Evolutionary conservation across 2,888 invertebrate genomes (phyloP), one percentile per base, ranked within the genome.

Genomic region (Galeruca laticollis): DNA sequence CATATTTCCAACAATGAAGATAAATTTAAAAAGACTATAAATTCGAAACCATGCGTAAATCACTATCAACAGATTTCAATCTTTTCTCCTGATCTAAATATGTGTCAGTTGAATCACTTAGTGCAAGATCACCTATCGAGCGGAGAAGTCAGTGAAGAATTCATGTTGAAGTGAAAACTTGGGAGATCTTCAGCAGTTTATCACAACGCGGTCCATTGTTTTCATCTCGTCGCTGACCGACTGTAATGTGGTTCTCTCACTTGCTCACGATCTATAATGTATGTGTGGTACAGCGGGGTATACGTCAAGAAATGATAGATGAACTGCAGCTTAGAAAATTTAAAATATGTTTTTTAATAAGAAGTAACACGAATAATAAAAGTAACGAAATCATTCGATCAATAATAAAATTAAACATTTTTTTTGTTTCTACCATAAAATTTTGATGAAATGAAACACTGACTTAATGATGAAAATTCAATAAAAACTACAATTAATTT

Each of bases 141-240:
- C 59, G 64, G 61, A 47, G 18, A 62, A 68, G 37, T 51, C 61
- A 56, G 52, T 57, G 65, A 73, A 68, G 63, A 71, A 73, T 67
- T 57, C 68, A 61, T 69, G 63, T 75, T 51, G 68, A 68, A 72
- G 73, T 75, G 73, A 72, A 75, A 76, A 75, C 73, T 69, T 72
- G 73, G 72, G 67, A 69, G 74, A 72, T 75, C 71, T 63, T 61
- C 49, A 71, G 66, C 68, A 62, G 69, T 74, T 76, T 73, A 75
- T 75, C 76, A 79, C 74, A 79, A 77, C 71, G 75, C 76, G 75
- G 74, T 74, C 47, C 79, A 79, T 79, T 79, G 79, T 79, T 77
- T 77, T 70, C 71, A 72, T 74, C 75, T 73, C 35, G 11, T 35
- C 56, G 35, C 13, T 33, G 35, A 18, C 35, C 56, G 35, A 18